Conservation (phyloP, 2,797 vertebrate genomes). For the Ptychobarbus kaznakovi region DNA sequence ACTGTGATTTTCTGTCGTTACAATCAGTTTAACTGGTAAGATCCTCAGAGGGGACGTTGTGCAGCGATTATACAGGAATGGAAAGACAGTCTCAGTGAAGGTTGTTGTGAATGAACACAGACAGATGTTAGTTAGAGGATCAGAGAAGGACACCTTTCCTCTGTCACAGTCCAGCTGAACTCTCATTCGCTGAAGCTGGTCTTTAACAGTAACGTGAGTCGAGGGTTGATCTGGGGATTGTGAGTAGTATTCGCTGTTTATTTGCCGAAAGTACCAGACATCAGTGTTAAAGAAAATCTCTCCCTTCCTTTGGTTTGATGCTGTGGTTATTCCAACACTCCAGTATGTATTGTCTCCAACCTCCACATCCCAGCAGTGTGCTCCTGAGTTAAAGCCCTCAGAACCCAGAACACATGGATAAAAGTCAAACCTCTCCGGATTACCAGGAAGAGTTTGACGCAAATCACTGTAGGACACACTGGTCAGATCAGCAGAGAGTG, state of each 20-base stretch:
- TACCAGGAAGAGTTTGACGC: conserved; percentile 20
- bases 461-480: conserved; percentile 10
- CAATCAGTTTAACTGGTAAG: not conserved
- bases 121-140: not conserved
- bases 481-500: conserved; percentile 47
- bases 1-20: not conserved
- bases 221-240: not conserved
- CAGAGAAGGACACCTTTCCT: conserved; percentile 5
- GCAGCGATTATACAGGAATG: no score
- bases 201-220: not conserved
- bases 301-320: conserved; percentile 23
- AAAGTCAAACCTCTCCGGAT: conserved; percentile 38
- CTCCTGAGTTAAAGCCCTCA: conserved; percentile 18
- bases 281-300: not conserved
- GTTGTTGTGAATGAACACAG: no score
- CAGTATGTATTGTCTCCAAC: conserved; percentile 13
- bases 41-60: no score
- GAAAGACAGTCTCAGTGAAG: no score
- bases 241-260: no score
- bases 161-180: conserved; percentile 8
- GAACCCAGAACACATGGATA: conserved; percentile 27
- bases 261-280: not conserved
- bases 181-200: not conserved
- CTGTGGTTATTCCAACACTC: conserved; percentile 29
- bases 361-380: conserved; percentile 47